Percentiles rank a stretch among this genome's conserved stretches.
Conservation (phyloP, 2,888 invertebrate species). For the Rotaria socialis region DNA sequence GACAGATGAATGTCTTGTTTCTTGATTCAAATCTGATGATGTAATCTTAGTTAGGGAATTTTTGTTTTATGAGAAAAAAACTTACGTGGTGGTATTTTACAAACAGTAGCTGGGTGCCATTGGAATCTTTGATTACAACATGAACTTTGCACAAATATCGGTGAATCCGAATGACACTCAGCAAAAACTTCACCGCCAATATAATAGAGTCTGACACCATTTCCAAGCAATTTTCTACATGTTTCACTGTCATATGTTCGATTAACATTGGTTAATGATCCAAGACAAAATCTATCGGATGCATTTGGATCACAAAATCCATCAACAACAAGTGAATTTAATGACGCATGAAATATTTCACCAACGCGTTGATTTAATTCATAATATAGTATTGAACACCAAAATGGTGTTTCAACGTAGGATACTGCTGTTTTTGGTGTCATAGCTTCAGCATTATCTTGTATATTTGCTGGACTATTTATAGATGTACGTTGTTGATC, state of each 20-base stretch:
- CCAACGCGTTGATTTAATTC: constrained; percentile 95
- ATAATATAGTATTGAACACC: constrained; percentile 97
- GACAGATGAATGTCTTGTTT: too few species aligned
- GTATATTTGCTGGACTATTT: constrained; percentile 14
- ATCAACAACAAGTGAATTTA: constrained; percentile 76
- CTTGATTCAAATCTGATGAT: too few species aligned
- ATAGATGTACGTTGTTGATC: neutral
- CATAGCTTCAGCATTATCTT: constrained; percentile 26
- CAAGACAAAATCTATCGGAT: constrained; percentile 90
- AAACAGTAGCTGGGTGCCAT: constrained; percentile 96
- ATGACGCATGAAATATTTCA: constrained; percentile 68
- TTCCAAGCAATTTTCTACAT: constrained; percentile 92
- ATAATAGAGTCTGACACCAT: constrained; percentile 80
- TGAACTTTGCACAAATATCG: constrained; percentile 94
- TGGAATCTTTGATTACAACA: constrained; percentile 92
- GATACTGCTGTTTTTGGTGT: constrained; percentile 38
- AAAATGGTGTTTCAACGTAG: constrained; percentile 81
- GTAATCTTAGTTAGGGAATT: too few species aligned
- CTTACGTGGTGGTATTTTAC: constrained; percentile 82
- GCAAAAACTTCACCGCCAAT: constrained; percentile 96
- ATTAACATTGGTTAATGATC: constrained; percentile 94
- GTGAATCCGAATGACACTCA: constrained; percentile 90
- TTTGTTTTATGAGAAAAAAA: neutral
- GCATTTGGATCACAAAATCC: constrained; percentile 97
- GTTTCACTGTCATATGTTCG: constrained; percentile 97